Base-by-base conservation (phyloP, 2,888 invertebrate species). In the Scaptodrosophila latifasciaeformis region DNA sequence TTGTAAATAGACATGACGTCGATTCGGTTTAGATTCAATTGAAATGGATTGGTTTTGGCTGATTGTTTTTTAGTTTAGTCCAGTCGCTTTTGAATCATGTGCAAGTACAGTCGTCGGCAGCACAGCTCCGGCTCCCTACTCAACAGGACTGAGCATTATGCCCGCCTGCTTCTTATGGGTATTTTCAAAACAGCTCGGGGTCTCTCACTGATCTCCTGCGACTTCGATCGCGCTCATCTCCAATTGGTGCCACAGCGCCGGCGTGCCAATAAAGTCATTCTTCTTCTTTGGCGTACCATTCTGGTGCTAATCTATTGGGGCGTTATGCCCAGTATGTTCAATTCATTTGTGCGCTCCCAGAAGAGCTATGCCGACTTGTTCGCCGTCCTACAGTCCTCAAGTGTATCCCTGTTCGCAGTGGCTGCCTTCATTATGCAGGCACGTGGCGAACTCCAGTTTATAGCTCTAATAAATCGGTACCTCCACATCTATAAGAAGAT, bases 371-470 rank as follows among this genome's bases (percentile, higher is more conserved):
- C 70, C 1, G 63, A 58, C n/a, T 4, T 71, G 0, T 62, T 82
- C 21, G 65, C 64, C 18, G 4, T 29, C 21, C 1, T 74, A 31
- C 82, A 82, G 45, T 56, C 66, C 2, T 1, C 10, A 0, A 81
- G 80, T 1, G 70, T 83, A 18, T 47, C 64, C 6, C 0, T 79
- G 2, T 65, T 82, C 40, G 79, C 82, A 1, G 31, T 70, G 1
- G 46, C 50, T 4, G 65, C 72, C 1, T 82, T 82, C 10, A 27
- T 72, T 0, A 56, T 67, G 12, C 81, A 82, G 35, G 62, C 64
- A 4, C 64, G 49, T 0, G 47, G 62, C 0, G 79, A 79, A 35
- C 5, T 35, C 1, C 19, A 48, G 1, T 54, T 77, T 7, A 54
- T 65, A 18, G 39, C 43, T n/a, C 49, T 82, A 34, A 10, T 82